These are phyloP conservation scores for Myotis lucifugus DNA, from an alignment of 2,113 vertebrate genomes.

Conservation along the genomic window DNA sequence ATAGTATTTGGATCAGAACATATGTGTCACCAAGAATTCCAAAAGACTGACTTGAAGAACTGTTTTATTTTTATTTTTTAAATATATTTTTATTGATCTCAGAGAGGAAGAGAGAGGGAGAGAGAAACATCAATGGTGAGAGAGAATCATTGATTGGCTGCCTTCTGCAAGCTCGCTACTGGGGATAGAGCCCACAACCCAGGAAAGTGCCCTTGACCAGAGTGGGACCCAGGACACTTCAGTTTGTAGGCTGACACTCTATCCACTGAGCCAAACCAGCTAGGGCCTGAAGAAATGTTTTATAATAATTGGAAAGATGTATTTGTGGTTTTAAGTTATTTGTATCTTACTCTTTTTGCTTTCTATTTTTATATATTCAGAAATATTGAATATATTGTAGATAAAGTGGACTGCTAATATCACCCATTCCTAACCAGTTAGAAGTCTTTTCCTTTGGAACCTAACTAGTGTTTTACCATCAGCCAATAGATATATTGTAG, in stretches of 20 bases:
- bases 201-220: too few relatives aligned
- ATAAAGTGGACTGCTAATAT: background rate
- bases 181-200: too few relatives aligned
- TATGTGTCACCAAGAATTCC: background rate
- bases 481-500: background rate
- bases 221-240: too few relatives aligned
- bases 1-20: background rate
- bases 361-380: background rate
- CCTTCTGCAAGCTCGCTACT: too few relatives aligned
- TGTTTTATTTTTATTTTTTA: background rate
- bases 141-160: too few relatives aligned
- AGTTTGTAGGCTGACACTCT: too few relatives aligned
- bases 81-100: too few relatives aligned
- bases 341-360: background rate
- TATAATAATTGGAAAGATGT: background rate
- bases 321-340: background rate
- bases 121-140: too few relatives aligned
- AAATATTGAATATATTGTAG: background rate
- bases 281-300: background rate
- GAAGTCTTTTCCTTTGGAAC: background rate
- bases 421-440: background rate
- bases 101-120: too few relatives aligned
- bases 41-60: background rate
- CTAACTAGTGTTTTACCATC: background rate
- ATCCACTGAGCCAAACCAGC: too few relatives aligned